Evolutionary conservation across 2,888 invertebrate genomes (phyloP).

Genomic region (Polymixis lichenea): DNA sequence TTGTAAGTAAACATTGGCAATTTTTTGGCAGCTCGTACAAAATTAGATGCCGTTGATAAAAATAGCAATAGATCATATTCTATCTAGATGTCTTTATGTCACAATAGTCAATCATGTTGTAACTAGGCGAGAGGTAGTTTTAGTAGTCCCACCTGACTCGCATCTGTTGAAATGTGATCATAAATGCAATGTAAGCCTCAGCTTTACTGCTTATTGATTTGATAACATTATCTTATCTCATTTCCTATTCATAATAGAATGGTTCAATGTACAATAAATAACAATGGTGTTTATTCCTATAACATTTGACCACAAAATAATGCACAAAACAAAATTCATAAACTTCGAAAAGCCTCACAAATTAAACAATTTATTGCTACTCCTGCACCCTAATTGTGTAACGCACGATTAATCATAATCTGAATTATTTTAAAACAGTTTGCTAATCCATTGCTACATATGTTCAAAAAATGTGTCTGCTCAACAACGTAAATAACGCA

Average conservation of each 20-base stretch:
- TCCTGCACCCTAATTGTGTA: too few relatives aligned
- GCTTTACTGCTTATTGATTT: slow-evolving; percentile 34
- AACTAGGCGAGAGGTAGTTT: slow-evolving; percentile 8
- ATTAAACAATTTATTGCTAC: too few relatives aligned
- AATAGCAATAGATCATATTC: slow-evolving; percentile 24
- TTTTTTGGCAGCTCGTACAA: slow-evolving; percentile 36
- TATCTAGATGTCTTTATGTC: slow-evolving; percentile 1
- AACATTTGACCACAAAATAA: neutral
- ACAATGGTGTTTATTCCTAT: neutral
- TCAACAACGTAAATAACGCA: too few relatives aligned
- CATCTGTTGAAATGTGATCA: slow-evolving; percentile 22
- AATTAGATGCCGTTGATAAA: slow-evolving; percentile 19
- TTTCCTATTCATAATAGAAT: slow-evolving; percentile 14
- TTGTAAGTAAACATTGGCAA: slow-evolving; percentile 19
- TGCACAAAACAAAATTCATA: neutral
- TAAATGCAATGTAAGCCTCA: slow-evolving; percentile 18
- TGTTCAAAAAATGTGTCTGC: too few relatives aligned
- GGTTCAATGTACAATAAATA: neutral
- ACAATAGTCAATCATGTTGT: slow-evolving; percentile 4
- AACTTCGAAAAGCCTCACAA: neutral
- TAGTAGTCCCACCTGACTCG: neutral
- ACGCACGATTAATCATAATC: too few relatives aligned
- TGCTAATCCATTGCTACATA: too few relatives aligned
- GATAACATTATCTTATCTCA: slow-evolving; percentile 19
- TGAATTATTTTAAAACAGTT: too few relatives aligned